phyloP scores from a whole-genome alignment of 2,113 vertebrate species.

The Trematocara marginatum region DNA sequence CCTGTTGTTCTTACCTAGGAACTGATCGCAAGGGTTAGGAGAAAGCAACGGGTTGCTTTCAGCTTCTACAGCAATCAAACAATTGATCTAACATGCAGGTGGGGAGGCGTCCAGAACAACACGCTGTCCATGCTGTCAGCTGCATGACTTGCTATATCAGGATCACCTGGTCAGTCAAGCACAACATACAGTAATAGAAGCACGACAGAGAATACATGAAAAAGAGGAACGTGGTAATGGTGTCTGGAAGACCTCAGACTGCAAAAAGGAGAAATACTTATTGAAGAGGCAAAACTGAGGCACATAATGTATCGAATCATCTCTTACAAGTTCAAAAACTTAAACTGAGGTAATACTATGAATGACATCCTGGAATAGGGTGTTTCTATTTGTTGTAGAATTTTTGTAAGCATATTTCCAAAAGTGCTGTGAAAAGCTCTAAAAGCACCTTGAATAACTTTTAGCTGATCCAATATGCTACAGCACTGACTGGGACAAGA shows the following conservation, averaged over 20 bases:
- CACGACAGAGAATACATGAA: conserved; percentile 14
- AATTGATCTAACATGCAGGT: conserved; percentile 43
- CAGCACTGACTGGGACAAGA: neutral
- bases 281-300: neutral
- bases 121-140: conserved; percentile 37
- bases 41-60: neutral
- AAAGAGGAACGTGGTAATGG: neutral
- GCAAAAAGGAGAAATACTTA: neutral
- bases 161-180: conserved; percentile 59
- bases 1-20: too few relatives aligned
- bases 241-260: neutral
- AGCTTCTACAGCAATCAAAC: conserved; percentile 28
- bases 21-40: neutral
- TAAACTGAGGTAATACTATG: neutral
- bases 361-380: neutral
- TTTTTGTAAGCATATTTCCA: neutral
- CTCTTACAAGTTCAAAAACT: neutral
- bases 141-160: conserved; percentile 48
- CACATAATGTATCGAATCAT: neutral
- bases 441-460: neutral
- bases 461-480: neutral
- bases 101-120: conserved; percentile 18
- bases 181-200: conserved; percentile 36
- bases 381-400: neutral
- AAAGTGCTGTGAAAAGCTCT: neutral